phyloP scores from a whole-genome alignment of 92 coral and sea anemone genomes.

The Epizoanthus illoricatus region DNA sequence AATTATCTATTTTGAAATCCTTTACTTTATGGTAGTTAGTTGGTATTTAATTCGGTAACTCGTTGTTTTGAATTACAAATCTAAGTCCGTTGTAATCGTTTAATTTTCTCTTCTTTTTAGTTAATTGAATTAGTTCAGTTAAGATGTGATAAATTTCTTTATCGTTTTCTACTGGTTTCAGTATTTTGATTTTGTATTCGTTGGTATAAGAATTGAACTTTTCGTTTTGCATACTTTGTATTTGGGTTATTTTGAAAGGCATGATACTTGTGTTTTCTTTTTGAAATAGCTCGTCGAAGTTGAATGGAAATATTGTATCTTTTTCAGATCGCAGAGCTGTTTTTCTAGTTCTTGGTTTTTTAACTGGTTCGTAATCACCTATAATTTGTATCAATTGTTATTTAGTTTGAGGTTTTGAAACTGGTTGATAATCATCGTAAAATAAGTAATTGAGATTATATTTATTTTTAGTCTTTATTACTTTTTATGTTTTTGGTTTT shows the following conservation, averaged over 20 bases:
- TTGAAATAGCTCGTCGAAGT: background rate
- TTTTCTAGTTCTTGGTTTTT: too few species aligned
- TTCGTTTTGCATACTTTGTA: background rate
- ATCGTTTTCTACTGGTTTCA: conserved; percentile 27
- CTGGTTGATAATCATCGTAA: too few species aligned
- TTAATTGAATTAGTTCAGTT: background rate
- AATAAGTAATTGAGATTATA: too few species aligned
- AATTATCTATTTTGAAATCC: background rate
- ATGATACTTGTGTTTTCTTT: conserved; percentile 3
- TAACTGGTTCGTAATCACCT: too few species aligned
- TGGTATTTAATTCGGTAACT: conserved; percentile 12
- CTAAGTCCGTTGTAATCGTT: conserved; percentile 11
- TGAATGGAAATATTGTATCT: too few species aligned
- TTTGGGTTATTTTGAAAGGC: conserved; percentile 10
- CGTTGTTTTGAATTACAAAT: conserved; percentile 9
- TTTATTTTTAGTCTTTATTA: too few species aligned
- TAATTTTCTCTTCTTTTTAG: conserved; percentile 8
- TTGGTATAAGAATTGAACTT: conserved; percentile 30
- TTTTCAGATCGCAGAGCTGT: too few species aligned
- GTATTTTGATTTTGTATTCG: conserved; percentile 14
- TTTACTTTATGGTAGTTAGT: background rate
- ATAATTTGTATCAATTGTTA: too few species aligned
- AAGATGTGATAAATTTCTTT: conserved; percentile 19
- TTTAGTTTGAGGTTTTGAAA: too few species aligned
- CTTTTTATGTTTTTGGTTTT: too few species aligned